Conservation (phyloP, 2,797 vertebrate genomes). For the Neosilurus mollespiculum region DNA sequence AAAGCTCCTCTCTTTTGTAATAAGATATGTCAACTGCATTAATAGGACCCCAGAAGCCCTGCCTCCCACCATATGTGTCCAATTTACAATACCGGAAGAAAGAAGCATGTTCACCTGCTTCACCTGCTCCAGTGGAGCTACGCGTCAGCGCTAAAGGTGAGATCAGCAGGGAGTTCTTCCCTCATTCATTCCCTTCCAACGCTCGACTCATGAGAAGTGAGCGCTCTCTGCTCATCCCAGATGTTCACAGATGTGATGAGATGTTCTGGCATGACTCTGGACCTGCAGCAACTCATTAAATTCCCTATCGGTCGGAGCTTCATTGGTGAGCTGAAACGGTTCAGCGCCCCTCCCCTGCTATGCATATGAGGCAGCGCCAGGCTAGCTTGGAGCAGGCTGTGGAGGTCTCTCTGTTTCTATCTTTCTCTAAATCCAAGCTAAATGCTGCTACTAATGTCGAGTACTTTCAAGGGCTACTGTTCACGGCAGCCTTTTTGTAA, state of each 20-base stretch:
- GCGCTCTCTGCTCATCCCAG: conserved; percentile 49
- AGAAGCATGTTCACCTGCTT: neutral
- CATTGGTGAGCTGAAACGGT: conserved; percentile 50
- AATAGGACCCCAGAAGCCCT: conserved; percentile 62
- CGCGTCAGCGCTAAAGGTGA: conserved; percentile 33
- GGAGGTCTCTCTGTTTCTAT: conserved; percentile 21
- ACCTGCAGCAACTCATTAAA: conserved; percentile 54
- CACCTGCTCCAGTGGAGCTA: conserved; percentile 12
- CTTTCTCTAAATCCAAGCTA: neutral
- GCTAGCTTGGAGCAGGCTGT: conserved; percentile 22
- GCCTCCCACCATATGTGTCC: conserved; percentile 64
- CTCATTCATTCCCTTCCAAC: conserved; percentile 8
- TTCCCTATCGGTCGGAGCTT: conserved; percentile 40
- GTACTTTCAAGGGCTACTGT: neutral
- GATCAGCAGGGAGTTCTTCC: conserved; percentile 19
- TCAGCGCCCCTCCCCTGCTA: conserved; percentile 43
- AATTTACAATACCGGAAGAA: conserved; percentile 53
- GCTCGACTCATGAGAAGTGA: conserved; percentile 25
- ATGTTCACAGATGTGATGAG: conserved; percentile 22
- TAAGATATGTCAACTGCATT: conserved; percentile 52
- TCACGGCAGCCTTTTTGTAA: neutral
- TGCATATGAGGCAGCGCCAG: conserved; percentile 21
- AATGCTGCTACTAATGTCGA: neutral
- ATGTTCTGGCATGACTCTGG: conserved; percentile 40
- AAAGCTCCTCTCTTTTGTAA: conserved; percentile 53